Base-by-base conservation (phyloP, 2,888 invertebrate genomes). In the Smittia sp. region DNA sequence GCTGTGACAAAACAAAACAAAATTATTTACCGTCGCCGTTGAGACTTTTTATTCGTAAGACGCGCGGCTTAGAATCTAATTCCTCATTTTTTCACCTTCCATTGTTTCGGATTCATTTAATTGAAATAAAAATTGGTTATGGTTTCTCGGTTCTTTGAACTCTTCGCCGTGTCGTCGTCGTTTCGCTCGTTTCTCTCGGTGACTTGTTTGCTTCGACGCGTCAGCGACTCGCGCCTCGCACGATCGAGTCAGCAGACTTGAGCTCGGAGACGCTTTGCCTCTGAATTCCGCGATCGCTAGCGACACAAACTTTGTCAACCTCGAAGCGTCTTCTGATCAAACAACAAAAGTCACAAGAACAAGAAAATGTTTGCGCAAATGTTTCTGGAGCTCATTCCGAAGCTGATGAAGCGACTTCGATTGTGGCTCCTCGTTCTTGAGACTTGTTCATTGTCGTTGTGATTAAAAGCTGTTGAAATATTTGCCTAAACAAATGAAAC, bases 1-100 rank as follows among this genome's bases (percentile, higher is more conserved):
- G 66, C 66, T 66, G 66, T 66, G 66, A 66, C 66, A 66, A 66
- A 66, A 66, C 66, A 66, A 66, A 38, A 38, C 18, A 65, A 66
- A 66, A 13, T 66, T 32, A 66, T 38, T 38, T 66, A 38, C 38
- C 38, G 38, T 9, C 38, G 11, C 38, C 38, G 38, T 38, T 38
- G 38, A 11, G 38, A 38, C 38, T 38, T 11, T 38, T 38, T 38
- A n/a, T n/a, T n/a, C n/a, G n/a, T n/a, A n/a, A n/a, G n/a, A n/a
- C n/a, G n/a, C n/a, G n/a, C n/a, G n/a, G n/a, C n/a, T n/a, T n/a
- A 38, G 39, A 66, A 38, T 66, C 66, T 20, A 32, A 66, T 66
- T 66, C 66, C 39, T 66, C 38, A 32, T 66, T 38, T 38, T 38
- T 54, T 15, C 54, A 18, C 38, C 38, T 7, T 11, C 66, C 20